Base-by-base conservation (phyloP, 2,888 invertebrate genomes). In the Eupithecia subumbrata region DNA sequence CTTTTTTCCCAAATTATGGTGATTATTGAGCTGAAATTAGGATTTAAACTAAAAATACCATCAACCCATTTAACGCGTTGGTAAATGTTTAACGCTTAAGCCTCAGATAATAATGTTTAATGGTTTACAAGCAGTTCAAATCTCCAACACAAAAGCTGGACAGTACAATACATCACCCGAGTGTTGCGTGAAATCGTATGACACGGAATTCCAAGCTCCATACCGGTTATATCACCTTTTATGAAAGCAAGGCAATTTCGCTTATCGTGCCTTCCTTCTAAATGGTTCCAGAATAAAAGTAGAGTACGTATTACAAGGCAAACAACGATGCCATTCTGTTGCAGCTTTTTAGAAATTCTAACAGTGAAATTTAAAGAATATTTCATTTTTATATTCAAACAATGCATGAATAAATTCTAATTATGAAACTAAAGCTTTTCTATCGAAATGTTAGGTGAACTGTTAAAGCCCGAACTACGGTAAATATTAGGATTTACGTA, bases 201-300 rank as follows among this genome's bases (percentile, higher is more conserved):
- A 74, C 74, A 60, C 72, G 37, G 76, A 80, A 79, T 79, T 80
- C 52, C 68, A 12, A 68, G 43, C 68, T 43, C 22, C 14, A 40
- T 25, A 66, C 45, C 60, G 64, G 72, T 60, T 72, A 30, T 75
- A 80, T 84, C 82, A 81, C 81, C 82, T 81, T 83, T 83, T 86
- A 84, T 82, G 79, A 85, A 83, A 82, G 81, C 83, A 79, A 82
- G 78, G 82, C 84, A 86, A 84, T 87, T 87, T 84, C 79, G 84
- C 83, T 86, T 86, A 87, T 86, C 86, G 78, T 80, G 69, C 79
- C 81, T 84, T 82, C 82, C 81, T 84, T 78, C 73, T 77, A 83
- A 84, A 85, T 84, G 82, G 78, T 76, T 82, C 76, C 77, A 76
- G 81, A 85, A 85, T 84, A 83, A 84, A 83, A 84, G 78, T 77